A percentile compares a stretch with the other conserved stretches of the same genome.
These are phyloP conservation scores for Puffinus mauretanicus DNA, from an alignment of 2,113 vertebrate genomes.

Conservation along the genomic window DNA sequence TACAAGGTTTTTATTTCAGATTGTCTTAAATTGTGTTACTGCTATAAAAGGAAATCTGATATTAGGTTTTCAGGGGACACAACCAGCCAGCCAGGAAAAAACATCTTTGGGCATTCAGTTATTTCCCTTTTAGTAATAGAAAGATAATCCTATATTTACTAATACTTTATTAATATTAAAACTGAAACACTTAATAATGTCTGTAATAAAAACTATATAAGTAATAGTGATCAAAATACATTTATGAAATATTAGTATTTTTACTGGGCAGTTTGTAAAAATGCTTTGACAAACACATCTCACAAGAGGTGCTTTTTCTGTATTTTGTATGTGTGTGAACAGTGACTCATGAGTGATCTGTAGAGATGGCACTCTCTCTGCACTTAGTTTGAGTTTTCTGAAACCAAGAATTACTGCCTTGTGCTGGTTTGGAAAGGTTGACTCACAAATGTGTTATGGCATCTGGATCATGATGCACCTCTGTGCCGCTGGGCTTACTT, in stretches of 20 bases:
- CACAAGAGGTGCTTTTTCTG: background rate
- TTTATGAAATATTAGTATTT: background rate
- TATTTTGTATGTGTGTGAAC: background rate
- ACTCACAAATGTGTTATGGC: background rate
- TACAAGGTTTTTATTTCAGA: background rate
- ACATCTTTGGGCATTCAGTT: background rate
- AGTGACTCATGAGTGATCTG: background rate
- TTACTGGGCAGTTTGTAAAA: background rate
- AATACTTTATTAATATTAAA: background rate
- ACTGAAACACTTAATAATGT: background rate
- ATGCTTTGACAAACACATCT: background rate
- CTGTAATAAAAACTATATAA: background rate
- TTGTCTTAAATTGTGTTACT: background rate
- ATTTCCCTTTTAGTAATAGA: background rate
- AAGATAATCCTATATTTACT: background rate
- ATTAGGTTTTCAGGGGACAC: background rate
- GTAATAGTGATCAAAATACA: background rate
- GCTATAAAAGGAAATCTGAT: background rate
- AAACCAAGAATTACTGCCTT: background rate
- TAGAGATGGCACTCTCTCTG: background rate
- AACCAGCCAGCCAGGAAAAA: background rate
- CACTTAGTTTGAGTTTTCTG: background rate
- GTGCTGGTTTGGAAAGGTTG: background rate
- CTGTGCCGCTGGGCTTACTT: background rate
- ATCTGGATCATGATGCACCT: background rate